Evolutionary conservation across 2,888 invertebrate genomes (phyloP), one percentile per base, ranked within the genome.

Genomic region (Dynastes hyllus): DNA sequence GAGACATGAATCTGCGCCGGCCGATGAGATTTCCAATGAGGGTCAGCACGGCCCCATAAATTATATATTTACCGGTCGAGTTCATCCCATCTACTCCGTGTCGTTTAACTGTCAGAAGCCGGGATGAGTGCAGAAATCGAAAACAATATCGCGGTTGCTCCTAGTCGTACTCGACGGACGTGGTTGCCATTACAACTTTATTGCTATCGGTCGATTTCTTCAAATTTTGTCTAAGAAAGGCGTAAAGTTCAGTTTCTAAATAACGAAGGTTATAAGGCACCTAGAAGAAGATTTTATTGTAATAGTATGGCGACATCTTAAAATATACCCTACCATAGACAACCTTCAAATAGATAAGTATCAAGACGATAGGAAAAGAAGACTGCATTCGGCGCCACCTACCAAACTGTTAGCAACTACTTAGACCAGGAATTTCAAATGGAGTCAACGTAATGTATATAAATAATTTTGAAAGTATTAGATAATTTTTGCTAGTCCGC

Each of bases 21-120:
- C 86, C 85, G 85, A 86, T 86, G 86, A 85, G 86, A 85, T 86
- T 86, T 85, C 84, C 83, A 84, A 82, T 83, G 73, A 73, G 84
- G 86, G 86, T 85, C 85, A 84, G 84, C 83, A 83, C 84, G 83
- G 84, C 80, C 84, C 85, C 83, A 85, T 87, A 87, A 87, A 87
- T 87, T 87, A 86, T 86, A 86, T 87, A 87, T 87, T 87, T 86
- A 86, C 86, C 86, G 86, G 85, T 82, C 85, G 84, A 86, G 86
- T 86, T 86, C 86, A 86, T 86, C 85, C 86, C 86, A 86, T 86
- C 84, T 85, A 86, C 85, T 86, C 83, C 82, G 80, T 81, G 81
- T 80, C 80, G 81, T 82, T 79, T 77, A 73, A 73, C 73, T 73
- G 73, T 73, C 73, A 73, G 73, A 53, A 51, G 40, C 69, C 55